phyloP scores from a whole-genome alignment of 2,888 invertebrate genomes.

The Incurvaria masculella region DNA sequence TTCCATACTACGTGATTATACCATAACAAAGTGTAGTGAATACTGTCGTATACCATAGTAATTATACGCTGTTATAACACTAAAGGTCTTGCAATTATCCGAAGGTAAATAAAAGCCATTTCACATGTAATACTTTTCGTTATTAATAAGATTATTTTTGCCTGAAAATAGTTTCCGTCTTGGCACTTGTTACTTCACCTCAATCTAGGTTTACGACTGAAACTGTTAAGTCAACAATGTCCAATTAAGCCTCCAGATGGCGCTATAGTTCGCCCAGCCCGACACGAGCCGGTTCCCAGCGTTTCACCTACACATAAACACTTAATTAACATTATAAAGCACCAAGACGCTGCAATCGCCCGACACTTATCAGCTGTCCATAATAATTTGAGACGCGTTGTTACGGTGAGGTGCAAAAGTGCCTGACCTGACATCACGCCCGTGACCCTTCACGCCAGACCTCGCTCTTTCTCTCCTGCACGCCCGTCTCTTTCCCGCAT shows the following conservation, averaged over 20 bases:
- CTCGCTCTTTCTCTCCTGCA: constrained; percentile 31
- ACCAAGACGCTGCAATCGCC: constrained; percentile 50
- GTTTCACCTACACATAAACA: constrained; percentile 29
- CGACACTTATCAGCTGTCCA: constrained; percentile 56
- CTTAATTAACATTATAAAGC: constrained; percentile 54
- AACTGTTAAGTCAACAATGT: neutral
- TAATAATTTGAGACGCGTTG: constrained; percentile 59
- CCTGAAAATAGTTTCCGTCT: no score
- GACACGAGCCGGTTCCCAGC: neutral
- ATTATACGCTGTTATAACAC: no score
- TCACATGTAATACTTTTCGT: no score
- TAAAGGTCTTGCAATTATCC: no score
- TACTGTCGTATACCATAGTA: no score
- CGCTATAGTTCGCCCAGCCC: neutral
- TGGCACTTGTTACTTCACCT: no score
- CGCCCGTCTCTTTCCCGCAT: constrained; percentile 39
- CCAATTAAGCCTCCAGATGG: neutral
- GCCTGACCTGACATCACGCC: constrained; percentile 59
- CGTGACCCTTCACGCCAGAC: constrained; percentile 44
- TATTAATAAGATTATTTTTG: no score
- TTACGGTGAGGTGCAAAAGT: constrained; percentile 59
- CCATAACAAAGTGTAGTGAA: no score
- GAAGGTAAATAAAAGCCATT: no score
- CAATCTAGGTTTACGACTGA: no score
- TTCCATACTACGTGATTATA: no score